Conservation (phyloP, 2,888 invertebrate species). For the Stomorhina lunata region DNA sequence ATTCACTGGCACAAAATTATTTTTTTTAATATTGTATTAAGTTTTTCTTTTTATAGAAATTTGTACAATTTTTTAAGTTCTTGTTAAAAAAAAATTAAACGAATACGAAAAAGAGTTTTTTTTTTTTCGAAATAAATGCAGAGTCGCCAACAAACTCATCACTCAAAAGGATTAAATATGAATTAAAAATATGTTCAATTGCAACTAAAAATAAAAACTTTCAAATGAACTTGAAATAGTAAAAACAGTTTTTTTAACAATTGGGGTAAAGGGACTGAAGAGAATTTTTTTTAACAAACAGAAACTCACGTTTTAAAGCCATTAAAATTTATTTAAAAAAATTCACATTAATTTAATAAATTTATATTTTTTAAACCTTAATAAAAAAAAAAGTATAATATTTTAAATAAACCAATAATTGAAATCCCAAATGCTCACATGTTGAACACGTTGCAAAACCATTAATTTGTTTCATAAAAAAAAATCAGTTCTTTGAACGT, state of each 20-base stretch:
- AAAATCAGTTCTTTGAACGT: neutral
- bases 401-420: constrained; percentile 77
- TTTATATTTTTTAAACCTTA: neutral
- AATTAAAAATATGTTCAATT: constrained; percentile 39
- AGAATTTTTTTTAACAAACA: no score
- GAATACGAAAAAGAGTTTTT: neutral
- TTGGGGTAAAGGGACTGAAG: no score
- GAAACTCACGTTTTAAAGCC: constrained; percentile 42
- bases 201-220: constrained; percentile 54
- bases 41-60: neutral
- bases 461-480: constrained; percentile 65
- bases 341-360: constrained; percentile 26
- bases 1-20: constrained; percentile 69
- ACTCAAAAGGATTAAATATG: constrained; percentile 59
- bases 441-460: constrained; percentile 69
- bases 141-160: constrained; percentile 48
- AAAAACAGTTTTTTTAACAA: constrained; percentile 14
- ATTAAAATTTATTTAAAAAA: constrained; percentile 34
- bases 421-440: constrained; percentile 75
- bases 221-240: constrained; percentile 64
- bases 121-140: constrained; percentile 1
- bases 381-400: constrained; percentile 29
- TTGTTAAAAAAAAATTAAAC: no score
- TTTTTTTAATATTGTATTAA: neutral
- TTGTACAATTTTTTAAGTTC: no score